Conservation (phyloP, 2,888 invertebrate genomes). For the Drosophila nr. perissopoda region DNA sequence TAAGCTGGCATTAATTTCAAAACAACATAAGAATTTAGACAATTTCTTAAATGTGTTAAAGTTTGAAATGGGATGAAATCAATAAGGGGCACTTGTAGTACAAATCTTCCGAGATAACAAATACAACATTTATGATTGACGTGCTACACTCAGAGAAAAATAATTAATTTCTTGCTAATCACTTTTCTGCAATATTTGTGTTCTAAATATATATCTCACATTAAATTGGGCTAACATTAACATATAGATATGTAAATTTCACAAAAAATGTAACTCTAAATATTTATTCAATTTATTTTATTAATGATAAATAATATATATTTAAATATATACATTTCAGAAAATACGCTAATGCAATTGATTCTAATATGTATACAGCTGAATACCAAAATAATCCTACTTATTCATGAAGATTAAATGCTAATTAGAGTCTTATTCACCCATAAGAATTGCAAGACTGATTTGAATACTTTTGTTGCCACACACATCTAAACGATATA, state of each 20-base stretch:
- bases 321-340: too few relatives aligned
- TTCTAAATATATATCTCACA: background rate
- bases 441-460: background rate
- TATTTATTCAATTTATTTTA: background rate
- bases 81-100: background rate
- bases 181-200: rapidly evolving
- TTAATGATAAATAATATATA: background rate
- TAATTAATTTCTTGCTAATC: background rate
- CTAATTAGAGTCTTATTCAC: rapidly evolving
- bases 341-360: too few relatives aligned
- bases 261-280: background rate
- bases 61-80: too few relatives aligned
- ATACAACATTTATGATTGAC: background rate
- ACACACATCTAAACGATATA: background rate
- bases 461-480: background rate
- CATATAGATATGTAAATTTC: too few relatives aligned
- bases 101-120: background rate
- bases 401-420: background rate
- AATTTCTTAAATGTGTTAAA: background rate
- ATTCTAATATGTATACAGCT: background rate
- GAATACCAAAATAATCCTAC: background rate
- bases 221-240: background rate
- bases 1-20: background rate
- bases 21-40: background rate
- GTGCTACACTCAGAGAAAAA: background rate